Evolutionary conservation across 2,113 vertebrate genomes (phyloP).

Genomic region (Sylvilagus bachmani): DNA sequence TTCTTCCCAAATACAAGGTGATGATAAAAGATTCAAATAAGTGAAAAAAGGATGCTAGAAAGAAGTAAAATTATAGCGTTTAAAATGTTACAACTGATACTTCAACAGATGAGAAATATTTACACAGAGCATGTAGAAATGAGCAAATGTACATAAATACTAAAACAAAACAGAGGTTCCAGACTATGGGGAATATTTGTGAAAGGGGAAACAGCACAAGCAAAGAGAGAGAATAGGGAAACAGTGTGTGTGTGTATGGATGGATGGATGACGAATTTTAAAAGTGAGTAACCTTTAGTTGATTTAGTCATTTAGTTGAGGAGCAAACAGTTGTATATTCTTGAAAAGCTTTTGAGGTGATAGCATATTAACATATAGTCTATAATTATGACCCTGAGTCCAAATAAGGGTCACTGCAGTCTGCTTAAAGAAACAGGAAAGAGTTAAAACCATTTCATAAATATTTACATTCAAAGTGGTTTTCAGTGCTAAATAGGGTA

Average conservation of each 20-base stretch:
- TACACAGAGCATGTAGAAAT: constrained; percentile 26
- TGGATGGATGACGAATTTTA: not conserved
- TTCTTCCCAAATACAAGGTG: not conserved
- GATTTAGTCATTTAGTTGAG: constrained; percentile 26
- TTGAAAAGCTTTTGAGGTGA: constrained; percentile 2
- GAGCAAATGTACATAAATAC: not conserved
- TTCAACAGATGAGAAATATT: constrained; percentile 52
- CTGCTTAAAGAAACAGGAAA: constrained; percentile 44
- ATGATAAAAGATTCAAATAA: constrained; percentile 31
- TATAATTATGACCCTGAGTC: not conserved
- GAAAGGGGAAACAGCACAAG: not conserved
- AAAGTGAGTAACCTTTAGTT: not conserved
- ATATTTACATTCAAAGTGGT: constrained; percentile 46
- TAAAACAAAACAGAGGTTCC: not conserved
- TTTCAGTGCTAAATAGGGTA: constrained; percentile 19
- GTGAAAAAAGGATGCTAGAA: constrained; percentile 17
- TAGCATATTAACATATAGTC: constrained; percentile 42
- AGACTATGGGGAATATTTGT: not conserved
- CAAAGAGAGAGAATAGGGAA: not conserved
- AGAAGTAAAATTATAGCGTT: constrained; percentile 37
- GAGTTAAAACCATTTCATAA: constrained; percentile 30
- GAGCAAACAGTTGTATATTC: not conserved
- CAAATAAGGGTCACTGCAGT: constrained; percentile 13
- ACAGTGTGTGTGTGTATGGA: not conserved
- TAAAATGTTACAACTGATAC: not conserved